Conservation (phyloP, 2,888 invertebrate species). For the Leuctra nigra region DNA sequence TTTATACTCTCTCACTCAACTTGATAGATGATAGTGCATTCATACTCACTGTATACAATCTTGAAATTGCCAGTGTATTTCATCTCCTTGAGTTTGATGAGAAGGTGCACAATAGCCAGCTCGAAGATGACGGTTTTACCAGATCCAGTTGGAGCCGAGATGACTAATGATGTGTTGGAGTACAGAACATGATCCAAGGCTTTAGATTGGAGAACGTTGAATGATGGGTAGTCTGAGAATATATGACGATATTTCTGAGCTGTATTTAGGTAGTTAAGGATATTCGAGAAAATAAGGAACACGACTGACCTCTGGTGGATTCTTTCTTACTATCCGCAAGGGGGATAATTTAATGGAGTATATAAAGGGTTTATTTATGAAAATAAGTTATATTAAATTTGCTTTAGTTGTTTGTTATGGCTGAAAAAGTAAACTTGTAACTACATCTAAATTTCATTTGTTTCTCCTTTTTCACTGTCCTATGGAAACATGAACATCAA, state of each 20-base stretch:
- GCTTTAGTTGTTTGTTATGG: no score
- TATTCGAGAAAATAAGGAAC: background rate
- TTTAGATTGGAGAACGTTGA: conserved; percentile 66
- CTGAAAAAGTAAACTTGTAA: no score
- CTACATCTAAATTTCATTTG: no score
- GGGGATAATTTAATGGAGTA: no score
- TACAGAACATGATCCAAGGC: conserved; percentile 61
- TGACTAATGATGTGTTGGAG: conserved; percentile 63
- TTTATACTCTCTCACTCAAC: no score
- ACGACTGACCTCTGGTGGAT: no score
- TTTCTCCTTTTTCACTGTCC: no score
- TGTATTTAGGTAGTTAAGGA: conserved; percentile 32
- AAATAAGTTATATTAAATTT: no score
- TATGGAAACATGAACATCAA: no score
- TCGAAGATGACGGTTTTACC: conserved; percentile 81
- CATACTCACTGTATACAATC: conserved; percentile 65
- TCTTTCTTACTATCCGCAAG: no score
- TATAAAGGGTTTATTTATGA: no score
- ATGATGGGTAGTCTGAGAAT: conserved; percentile 52
- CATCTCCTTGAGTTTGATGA: conserved; percentile 48
- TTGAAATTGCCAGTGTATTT: conserved; percentile 48
- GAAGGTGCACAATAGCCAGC: conserved; percentile 61
- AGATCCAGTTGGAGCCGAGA: conserved; percentile 76
- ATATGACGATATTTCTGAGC: conserved; percentile 48
- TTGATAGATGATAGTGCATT: no score